Base-by-base conservation (phyloP, 2,888 invertebrate genomes). In the Aleiodes leptofemur region DNA sequence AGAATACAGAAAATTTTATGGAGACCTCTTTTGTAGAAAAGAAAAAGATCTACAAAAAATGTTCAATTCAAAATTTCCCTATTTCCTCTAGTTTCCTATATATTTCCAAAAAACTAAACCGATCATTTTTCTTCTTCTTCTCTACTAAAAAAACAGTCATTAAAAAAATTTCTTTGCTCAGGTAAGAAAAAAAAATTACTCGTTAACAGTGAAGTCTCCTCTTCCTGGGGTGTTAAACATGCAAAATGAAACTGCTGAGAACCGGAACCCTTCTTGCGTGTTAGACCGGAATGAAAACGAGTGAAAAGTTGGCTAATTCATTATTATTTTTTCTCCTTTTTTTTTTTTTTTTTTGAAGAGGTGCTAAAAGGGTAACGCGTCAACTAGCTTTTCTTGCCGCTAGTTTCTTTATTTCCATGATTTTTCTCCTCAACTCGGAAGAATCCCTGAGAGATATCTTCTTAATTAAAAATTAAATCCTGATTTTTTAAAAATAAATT, bases 301-400 rank as follows among this genome's bases (percentile, higher is more conserved):
- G 64, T 48, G 64, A 64, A 64, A 64, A 64, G 43, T 64, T 64
- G 43, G 48, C 64, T 64, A 64, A 64, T 64, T 64, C 48, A 14
- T 14, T 13, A 16, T 61, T n/a, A 16, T 43, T 64, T 64, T 64
- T 64, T 11, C 23, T 23, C 23, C 11, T 48, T 43, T 64, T 64
- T 64, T 64, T 11, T 64, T 64, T 11, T 23, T 23, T 0, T 11
- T 11, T 23, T 3, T 38, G 38, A 43, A 64, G 43, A 64, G 43
- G 64, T 64, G 64, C 43, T 64, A 64, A 64, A 48, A 64, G 64
- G 61, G 64, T 64, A 48, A 64, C 64, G 64, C 64, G 64, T 64
- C 64, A 64, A 64, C 48, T 64, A 38, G 43, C 48, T 64, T 64
- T 64, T 64, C 64, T 43, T 64, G 34, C 64, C 64, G 9, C 64